These are phyloP conservation scores for Kryptopterus vitreolus DNA, from an alignment of 2,797 vertebrate genomes.

Conservation along the genomic window DNA sequence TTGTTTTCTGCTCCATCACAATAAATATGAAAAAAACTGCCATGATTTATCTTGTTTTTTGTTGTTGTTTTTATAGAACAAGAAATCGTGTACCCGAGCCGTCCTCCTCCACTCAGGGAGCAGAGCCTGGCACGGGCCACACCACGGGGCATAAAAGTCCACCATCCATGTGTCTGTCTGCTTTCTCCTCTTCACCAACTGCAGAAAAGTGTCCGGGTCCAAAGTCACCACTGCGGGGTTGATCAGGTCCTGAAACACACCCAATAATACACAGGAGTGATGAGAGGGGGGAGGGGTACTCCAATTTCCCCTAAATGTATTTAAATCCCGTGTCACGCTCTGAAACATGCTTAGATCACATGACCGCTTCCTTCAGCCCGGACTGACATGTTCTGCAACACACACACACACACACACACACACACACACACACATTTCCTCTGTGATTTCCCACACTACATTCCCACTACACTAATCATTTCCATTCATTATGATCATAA, in stretches of 20 bases:
- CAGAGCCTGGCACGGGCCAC: constrained; percentile 92
- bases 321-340: too few species aligned
- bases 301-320: not conserved
- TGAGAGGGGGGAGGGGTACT: not conserved
- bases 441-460: not conserved
- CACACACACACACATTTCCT: not conserved
- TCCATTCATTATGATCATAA: too few species aligned
- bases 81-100: constrained; percentile 83
- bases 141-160: constrained; percentile 97
- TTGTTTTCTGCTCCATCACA: not conserved
- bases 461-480: too few species aligned
- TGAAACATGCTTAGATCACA: not conserved
- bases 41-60: not conserved
- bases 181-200: constrained; percentile 81
- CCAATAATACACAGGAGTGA: not conserved
- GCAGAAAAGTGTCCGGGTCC: constrained; percentile 80
- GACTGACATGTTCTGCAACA: not conserved
- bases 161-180: constrained; percentile 85
- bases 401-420: not conserved
- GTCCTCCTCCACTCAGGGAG: constrained; percentile 96
- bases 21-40: not conserved
- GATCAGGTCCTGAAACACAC: constrained; percentile 83
- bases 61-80: not conserved
- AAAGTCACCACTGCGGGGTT: constrained; percentile 85
- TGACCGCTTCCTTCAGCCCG: not conserved